phyloP scores from a whole-genome alignment of 2,113 vertebrate species.

The Phasianus colchicus region DNA sequence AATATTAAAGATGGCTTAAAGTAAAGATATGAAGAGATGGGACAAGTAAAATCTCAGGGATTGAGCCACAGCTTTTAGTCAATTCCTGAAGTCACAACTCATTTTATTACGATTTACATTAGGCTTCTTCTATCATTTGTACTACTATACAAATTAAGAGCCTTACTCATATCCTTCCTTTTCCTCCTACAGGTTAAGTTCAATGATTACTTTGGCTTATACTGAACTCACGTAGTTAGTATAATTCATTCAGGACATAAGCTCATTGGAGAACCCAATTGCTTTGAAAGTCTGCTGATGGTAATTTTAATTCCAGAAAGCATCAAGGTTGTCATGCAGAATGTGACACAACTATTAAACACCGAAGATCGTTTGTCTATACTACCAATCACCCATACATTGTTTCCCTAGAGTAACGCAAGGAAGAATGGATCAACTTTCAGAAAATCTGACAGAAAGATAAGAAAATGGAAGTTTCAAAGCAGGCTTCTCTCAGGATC shows the following conservation, averaged over 20 bases:
- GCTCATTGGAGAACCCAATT: not conserved
- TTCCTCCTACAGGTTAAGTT: not conserved
- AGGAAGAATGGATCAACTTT: not conserved
- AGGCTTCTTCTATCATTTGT: not conserved
- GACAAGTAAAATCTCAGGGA: not conserved
- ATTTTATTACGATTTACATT: slow-evolving; percentile 13
- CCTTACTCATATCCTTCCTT: not conserved
- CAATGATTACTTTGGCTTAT: not conserved
- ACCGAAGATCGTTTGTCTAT: not conserved
- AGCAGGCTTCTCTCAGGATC: not conserved
- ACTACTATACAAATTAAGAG: not conserved
- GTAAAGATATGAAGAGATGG: not conserved
- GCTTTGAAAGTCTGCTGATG: not conserved
- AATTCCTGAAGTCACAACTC: slow-evolving; percentile 16
- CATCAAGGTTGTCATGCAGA: not conserved
- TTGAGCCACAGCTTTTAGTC: not conserved
- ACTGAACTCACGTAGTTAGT: not conserved
- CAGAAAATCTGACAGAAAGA: not conserved
- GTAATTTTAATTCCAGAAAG: not conserved
- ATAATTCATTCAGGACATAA: not conserved
- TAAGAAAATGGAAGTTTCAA: not conserved
- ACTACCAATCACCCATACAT: not conserved
- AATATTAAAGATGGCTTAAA: not conserved
- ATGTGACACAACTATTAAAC: not conserved
- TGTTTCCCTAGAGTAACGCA: not conserved